A percentile compares a stretch with the other conserved stretches of the same genome.
Evolutionary conservation across 2,888 invertebrate species (phyloP).

Genomic region (Desoria tigrina): DNA sequence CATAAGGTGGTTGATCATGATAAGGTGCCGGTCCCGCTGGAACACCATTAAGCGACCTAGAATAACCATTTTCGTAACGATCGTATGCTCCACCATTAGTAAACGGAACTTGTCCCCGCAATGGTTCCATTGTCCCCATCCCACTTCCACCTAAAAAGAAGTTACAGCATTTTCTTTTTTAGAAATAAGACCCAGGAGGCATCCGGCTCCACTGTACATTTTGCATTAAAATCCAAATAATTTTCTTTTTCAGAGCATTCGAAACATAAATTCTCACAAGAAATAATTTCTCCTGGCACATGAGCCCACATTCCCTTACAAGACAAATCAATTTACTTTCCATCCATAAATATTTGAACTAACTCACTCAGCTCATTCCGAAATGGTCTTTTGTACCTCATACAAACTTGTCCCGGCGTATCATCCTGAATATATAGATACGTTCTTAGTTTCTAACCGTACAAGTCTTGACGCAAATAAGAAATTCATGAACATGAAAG

Average conservation of each 20-base stretch:
- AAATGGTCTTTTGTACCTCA: too few species aligned
- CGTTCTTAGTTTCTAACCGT: too few species aligned
- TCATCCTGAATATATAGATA: too few species aligned
- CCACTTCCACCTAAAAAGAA: slow-evolving; percentile 45
- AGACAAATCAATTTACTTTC: slow-evolving; percentile 12
- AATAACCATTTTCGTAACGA: slow-evolving; percentile 55
- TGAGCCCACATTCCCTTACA: background rate
- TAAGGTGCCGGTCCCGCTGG: slow-evolving; percentile 46
- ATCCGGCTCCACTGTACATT: too few species aligned
- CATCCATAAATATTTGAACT: slow-evolving; percentile 5
- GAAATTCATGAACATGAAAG: background rate
- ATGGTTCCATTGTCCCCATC: slow-evolving; percentile 45
- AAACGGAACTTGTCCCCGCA: slow-evolving; percentile 50
- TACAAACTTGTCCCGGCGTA: too few species aligned
- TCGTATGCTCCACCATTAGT: slow-evolving; percentile 51
- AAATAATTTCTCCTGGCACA: too few species aligned
- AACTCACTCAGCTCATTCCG: too few species aligned
- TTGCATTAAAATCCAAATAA: too few species aligned
- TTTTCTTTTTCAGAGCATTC: too few species aligned
- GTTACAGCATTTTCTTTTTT: too few species aligned
- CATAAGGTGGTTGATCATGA: slow-evolving; percentile 50
- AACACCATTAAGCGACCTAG: slow-evolving; percentile 55
- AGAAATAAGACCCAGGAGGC: too few species aligned
- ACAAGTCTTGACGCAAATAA: background rate
- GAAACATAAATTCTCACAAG: too few species aligned